Evolutionary conservation across 2,888 invertebrate species (phyloP), one percentile per base, ranked within the genome.

Genomic region (Baccha elongata): DNA sequence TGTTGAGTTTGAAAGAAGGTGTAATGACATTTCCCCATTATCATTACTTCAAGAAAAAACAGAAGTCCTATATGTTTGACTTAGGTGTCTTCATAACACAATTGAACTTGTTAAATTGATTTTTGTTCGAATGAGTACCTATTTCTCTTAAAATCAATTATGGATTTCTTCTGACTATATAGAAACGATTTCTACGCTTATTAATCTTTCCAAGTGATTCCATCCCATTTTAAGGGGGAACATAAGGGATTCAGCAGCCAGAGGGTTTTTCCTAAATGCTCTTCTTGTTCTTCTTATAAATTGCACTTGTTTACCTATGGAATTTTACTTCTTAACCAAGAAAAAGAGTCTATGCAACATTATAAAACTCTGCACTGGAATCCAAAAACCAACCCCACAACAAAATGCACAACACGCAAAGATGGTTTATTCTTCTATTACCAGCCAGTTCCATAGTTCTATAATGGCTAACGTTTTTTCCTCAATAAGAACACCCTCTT

Each of bases 401-500:
- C 15, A 15, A 60, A 60, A 44, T 60, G 17, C 60, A 44, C 1
- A 29, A 42, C 58, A 60, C 58, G 17, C 58, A 60, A 60, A 17
- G 17, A 29, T 42, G n/a, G 17, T 29, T 15, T n/a, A n/a, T n/a
- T 44, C 7, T 29, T 60, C 17, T 42, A 17, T 40, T 26, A 29
- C 58, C 29, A 15, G 26, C 29, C 40, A 58, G 58, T 15, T 15
- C 15, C 8, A 13, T 29, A 60, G 60, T 44, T 8, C 15, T 26
- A 37, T 23, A 10, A 29, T 52, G 19, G 29, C 42, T 55, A 32
- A 42, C 35, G 42, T 58, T 65, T 72, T 73, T 42, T 15, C 40
- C 46, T 48, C n/a, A 53, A 68, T 60, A 48, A 73, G 35, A 17
- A 60, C 68, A 75, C 80, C 74, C 74, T 64, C 80, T 44, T 23